Percentiles rank a stretch among this genome's conserved stretches.
Evolutionary conservation across 2,888 invertebrate species (phyloP).

Genomic region (Antheraea yamamai): DNA sequence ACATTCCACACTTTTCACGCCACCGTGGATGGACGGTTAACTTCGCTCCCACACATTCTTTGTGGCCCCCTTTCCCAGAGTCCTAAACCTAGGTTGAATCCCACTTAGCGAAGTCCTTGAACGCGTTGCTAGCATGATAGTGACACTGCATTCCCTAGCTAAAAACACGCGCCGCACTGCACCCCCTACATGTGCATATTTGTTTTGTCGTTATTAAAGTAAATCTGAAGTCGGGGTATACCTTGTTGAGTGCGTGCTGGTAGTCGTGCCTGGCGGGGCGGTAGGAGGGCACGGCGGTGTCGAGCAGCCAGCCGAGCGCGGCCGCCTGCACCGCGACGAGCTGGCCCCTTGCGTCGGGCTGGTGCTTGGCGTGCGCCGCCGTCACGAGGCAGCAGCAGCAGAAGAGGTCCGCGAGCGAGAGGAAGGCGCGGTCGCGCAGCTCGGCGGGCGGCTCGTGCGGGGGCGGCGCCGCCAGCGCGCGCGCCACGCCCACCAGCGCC

Average conservation of each 20-base stretch:
- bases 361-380: constrained; percentile 81
- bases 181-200: no score
- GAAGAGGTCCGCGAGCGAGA: constrained; percentile 91
- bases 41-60: no score
- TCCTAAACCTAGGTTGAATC: no score
- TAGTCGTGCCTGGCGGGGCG: constrained; percentile 87
- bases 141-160: no score
- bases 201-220: no score
- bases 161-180: no score
- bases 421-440: constrained; percentile 88
- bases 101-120: no score
- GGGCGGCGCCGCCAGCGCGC: constrained; percentile 86
- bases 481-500: constrained; percentile 87
- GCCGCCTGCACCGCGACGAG: constrained; percentile 88
- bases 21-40: no score
- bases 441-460: constrained; percentile 82
- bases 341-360: constrained; percentile 67
- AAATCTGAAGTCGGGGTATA: constrained; percentile 36
- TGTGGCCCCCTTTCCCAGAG: no score
- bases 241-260: constrained; percentile 89
- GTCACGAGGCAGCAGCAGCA: constrained; percentile 93
- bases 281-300: constrained; percentile 88
- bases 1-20: no score
- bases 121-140: no score
- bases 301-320: constrained; percentile 94